Evolutionary conservation across 2,888 invertebrate species (phyloP), one percentile per base, ranked within the genome.

Genomic region (Tricholauxania praeusta): DNA sequence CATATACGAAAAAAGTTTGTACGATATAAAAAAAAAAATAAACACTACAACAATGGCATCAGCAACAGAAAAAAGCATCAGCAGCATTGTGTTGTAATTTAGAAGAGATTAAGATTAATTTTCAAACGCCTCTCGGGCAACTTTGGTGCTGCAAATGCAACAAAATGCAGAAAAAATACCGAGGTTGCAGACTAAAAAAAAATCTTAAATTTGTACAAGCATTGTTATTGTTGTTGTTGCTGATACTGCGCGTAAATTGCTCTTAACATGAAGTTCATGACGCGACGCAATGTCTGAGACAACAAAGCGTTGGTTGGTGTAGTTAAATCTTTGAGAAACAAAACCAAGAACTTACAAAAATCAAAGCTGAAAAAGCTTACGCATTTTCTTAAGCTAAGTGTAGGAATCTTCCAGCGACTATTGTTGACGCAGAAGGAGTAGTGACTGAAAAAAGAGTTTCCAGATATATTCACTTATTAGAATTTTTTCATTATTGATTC

Each of bases 71-170:
- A 71, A 49, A 15, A 76, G 55, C 70, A 74, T 28, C 65, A 69
- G 51, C 68, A 75, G 75, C 75, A 76, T 73, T 74, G 75, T 78
- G 76, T 74, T 77, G 78, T 77, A 77, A 78, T 78, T 77, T 77
- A 76, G 77, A 79, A 76, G 76, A 79, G 77, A 78, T 78, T 78
- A 79, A 79, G 78, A 79, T 79, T 79, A 79, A 78, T 78, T 78
- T 79, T 78, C 76, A 73, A 78, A 78, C 78, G 78, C 79, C 79
- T 79, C 74, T 78, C 68, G 72, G 66, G 63, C 19, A 39, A 63
- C 51, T 69, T 49, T 47, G 22, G 12, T 62, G 32, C 22, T 64
- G 64, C 19, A 8, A 15, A 47, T 57, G 17, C 48, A 60, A 52
- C 28, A 60, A 60, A 52, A 65, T 14, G 52, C 22, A 49, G 12